Evolutionary conservation across 2,888 invertebrate species (phyloP), one percentile per base, ranked within the genome.

Genomic region (Nematopogon swammerdamellus): DNA sequence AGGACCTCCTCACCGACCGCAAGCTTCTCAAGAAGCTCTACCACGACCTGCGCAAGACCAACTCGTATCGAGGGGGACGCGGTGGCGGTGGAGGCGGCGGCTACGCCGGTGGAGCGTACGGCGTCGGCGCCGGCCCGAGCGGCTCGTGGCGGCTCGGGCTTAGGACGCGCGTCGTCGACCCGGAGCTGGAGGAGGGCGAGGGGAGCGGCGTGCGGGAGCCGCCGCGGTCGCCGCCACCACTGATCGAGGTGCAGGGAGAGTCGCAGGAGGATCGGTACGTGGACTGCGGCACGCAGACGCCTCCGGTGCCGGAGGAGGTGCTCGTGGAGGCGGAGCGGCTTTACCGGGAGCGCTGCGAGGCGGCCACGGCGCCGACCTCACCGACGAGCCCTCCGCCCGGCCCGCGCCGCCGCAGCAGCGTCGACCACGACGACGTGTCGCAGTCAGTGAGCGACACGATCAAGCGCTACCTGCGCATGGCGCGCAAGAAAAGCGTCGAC

Each of bases 371-470:
- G 5, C 76, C 76, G 3, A 25, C 47, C 5, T 70, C 72, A 50
- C 76, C 77, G 2, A 72, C 74, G 5, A 70, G 76, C 29, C 74
- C 72, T 42, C 65, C 72, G 16, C 63, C 70, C 2, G 55, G 72
- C 6, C 62, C 72, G 52, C 74, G 88, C 6, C 82, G 91, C 45
- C 84, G 88, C 58, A 89, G 89, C 58, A 90, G 91, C 63, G 87
- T 91, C 14, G 91, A 91, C 62, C 88, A 91, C 64, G 91, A 91
- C 60, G 92, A 92, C 61, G 86, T 92, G 1, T 91, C 91, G 0
- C 92, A 92, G 53, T 92, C 92, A 1, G 92, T 93, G 19, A 89
- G 91, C 62, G 91, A 92, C 62, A 92, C 91, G 0, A 91, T 93
- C 53, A 92, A 92, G 67, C 80, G 92, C 10, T 93, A 93, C 66